Conservation (phyloP, 2,113 vertebrate genomes). For the Thomomys bottae region DNA sequence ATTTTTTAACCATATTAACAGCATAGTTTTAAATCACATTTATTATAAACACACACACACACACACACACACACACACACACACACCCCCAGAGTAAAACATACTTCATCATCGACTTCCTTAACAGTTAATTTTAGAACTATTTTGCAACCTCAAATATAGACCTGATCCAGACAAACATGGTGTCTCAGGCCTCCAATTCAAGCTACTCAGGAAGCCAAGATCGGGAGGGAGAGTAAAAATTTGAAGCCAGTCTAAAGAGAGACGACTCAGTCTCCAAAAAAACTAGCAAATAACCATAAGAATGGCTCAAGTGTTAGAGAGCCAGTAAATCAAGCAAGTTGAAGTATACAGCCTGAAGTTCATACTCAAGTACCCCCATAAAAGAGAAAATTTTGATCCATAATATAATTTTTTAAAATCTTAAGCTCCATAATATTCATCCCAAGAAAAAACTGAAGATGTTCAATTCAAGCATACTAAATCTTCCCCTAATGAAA, state of each 20-base stretch:
- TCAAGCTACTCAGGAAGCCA: too few species aligned
- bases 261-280: too few species aligned
- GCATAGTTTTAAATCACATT: not conserved
- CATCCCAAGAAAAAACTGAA: slow-evolving; percentile 1
- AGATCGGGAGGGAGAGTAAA: too few species aligned
- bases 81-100: not conserved
- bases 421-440: slow-evolving; percentile 29
- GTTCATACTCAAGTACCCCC: too few species aligned
- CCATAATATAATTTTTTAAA: not conserved
- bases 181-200: too few species aligned
- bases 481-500: not conserved
- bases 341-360: too few species aligned
- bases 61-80: slow-evolving; percentile 30
- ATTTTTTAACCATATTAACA: not conserved
- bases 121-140: not conserved
- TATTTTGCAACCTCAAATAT: not conserved
- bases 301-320: too few species aligned
- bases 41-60: not conserved
- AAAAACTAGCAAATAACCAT: too few species aligned
- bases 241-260: too few species aligned
- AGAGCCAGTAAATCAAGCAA: too few species aligned
- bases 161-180: too few species aligned
- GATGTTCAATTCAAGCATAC: not conserved
- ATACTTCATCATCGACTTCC: not conserved
- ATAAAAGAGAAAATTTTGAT: not conserved